Percentiles rank a stretch among this genome's conserved stretches.
These are phyloP conservation scores for Hirudo medicinalis DNA, from an alignment of 1,140 invertebrate species.

Conservation along the genomic window DNA sequence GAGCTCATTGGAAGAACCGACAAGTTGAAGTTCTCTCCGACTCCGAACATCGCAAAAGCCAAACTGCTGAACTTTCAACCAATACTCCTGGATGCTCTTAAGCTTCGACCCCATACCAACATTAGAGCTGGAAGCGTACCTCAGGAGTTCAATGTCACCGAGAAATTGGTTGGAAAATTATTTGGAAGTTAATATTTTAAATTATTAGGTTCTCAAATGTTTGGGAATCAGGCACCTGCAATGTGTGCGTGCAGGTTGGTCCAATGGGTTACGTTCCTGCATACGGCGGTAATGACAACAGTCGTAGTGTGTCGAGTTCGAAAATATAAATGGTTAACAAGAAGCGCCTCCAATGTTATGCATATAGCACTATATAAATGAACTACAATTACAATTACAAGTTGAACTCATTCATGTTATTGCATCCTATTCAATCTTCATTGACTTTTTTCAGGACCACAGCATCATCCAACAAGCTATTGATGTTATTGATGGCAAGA, in stretches of 20 bases:
- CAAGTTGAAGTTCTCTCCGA: slow-evolving; percentile 46
- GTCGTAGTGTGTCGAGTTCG: too few species aligned
- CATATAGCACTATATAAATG: too few species aligned
- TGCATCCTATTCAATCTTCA: background rate
- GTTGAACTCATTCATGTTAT: background rate
- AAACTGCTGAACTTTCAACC: slow-evolving; percentile 67
- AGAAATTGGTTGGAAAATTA: slow-evolving; percentile 47
- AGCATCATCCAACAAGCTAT: slow-evolving; percentile 60
- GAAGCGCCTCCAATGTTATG: too few species aligned
- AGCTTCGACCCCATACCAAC: slow-evolving; percentile 73
- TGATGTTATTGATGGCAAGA: slow-evolving; percentile 58
- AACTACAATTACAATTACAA: too few species aligned
- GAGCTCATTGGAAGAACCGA: slow-evolving; percentile 90
- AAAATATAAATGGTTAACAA: too few species aligned
- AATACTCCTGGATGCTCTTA: slow-evolving; percentile 74
- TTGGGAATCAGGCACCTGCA: too few species aligned
- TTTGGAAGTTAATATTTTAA: too few species aligned
- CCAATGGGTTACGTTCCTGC: too few species aligned
- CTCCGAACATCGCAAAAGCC: slow-evolving; percentile 58
- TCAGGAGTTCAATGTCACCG: slow-evolving; percentile 81
- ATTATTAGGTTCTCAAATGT: too few species aligned
- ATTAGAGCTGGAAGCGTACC: slow-evolving; percentile 72
- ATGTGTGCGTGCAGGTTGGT: too few species aligned
- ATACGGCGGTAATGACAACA: too few species aligned
- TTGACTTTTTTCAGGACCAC: slow-evolving; percentile 52